Percentiles rank a stretch among this genome's conserved stretches.
Conservation (phyloP, 2,888 invertebrate genomes). For the Polydrusus pterygomalis region DNA sequence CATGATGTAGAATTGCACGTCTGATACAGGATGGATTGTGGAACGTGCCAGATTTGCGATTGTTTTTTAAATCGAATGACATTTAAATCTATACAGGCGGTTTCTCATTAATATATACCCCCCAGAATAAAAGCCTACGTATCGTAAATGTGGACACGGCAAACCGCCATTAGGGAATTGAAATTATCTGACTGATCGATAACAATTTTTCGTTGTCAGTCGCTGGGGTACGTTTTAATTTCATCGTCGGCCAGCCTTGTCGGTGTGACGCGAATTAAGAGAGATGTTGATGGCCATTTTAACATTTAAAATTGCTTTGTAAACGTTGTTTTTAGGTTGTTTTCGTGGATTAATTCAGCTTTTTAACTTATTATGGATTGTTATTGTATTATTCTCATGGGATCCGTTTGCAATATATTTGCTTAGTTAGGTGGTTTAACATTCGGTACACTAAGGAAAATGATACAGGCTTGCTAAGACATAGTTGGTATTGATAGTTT, state of each 20-base stretch:
- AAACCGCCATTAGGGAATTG: conserved; percentile 38
- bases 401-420: too few relatives aligned
- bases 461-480: too few relatives aligned
- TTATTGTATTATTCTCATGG: too few relatives aligned
- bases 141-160: conserved; percentile 37
- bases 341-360: not conserved
- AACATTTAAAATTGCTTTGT: conserved; percentile 14
- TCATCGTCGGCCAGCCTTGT: conserved; percentile 37
- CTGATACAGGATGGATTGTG: too few relatives aligned
- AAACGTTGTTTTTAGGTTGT: conserved; percentile 1
- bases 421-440: too few relatives aligned
- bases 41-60: too few relatives aligned
- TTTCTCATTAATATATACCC: too few relatives aligned
- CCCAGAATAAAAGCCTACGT: conserved; percentile 24
- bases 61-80: not conserved
- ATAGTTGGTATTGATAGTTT: too few relatives aligned
- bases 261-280: conserved; percentile 32
- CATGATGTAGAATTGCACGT: too few relatives aligned
- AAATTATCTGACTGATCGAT: conserved; percentile 51
- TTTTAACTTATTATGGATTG: too few relatives aligned
- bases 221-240: conserved; percentile 57
- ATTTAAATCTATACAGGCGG: too few relatives aligned
- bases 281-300: conserved; percentile 39
- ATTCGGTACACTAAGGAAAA: too few relatives aligned
- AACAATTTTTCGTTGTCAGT: conserved; percentile 54